Conservation (phyloP, 2,113 vertebrate species). For the Caretta caretta region DNA sequence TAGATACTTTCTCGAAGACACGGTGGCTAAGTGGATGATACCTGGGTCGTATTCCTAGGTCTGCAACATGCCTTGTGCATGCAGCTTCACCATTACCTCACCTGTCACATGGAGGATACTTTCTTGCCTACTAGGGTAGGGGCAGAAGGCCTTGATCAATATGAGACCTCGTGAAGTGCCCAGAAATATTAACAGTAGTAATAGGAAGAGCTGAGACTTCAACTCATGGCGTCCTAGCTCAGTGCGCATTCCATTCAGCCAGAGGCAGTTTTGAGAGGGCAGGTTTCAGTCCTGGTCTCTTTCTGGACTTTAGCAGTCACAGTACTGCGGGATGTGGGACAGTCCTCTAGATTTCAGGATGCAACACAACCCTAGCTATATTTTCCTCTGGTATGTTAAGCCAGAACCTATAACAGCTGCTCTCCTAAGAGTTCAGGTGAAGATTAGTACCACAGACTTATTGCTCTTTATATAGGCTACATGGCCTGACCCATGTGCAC, state of each 20-base stretch:
- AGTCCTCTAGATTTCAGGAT: conserved; percentile 39
- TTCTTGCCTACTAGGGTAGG: neutral
- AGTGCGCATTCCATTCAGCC: neutral
- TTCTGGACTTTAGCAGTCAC: neutral
- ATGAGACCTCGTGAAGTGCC: neutral
- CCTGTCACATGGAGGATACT: neutral
- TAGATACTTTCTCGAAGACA: neutral
- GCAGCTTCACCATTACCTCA: neutral
- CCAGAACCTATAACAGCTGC: conserved; percentile 42
- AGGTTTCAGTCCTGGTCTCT: neutral
- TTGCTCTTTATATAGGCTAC: conserved; percentile 46
- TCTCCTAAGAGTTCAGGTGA: conserved; percentile 38
- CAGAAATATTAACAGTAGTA: neutral
- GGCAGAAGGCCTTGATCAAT: neutral
- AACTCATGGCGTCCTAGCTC: neutral
- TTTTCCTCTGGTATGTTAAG: neutral
- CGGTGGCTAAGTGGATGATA: neutral
- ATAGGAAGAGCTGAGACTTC: neutral
- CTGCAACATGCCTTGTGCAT: rapidly evolving
- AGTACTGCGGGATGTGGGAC: neutral
- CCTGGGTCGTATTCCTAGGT: neutral
- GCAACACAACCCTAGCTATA: conserved; percentile 18
- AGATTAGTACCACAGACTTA: conserved; percentile 62
- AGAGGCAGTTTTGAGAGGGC: neutral
- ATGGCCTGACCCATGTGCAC: conserved; percentile 49